Percentiles rank a stretch among this genome's conserved stretches.
Conservation (phyloP, 1,140 invertebrate species). For the Drosophila rhopaloa region DNA sequence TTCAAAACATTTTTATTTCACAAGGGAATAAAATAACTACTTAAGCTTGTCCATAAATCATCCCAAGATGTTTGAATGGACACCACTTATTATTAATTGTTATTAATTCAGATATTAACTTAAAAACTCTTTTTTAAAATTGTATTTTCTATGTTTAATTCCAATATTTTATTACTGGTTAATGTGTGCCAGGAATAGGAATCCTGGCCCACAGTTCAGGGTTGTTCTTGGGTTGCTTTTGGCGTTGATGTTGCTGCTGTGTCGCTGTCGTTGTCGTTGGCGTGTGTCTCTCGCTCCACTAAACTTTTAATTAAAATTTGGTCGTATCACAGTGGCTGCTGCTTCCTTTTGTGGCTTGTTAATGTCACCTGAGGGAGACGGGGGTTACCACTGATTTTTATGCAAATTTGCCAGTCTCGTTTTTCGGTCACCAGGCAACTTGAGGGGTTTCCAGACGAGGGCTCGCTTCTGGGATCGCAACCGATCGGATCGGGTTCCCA, state of each 20-base stretch:
- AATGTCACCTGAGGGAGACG: constrained; percentile 37
- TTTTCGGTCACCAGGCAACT: constrained; percentile 24
- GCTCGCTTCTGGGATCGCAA: constrained; percentile 12
- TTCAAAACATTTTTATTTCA: no score
- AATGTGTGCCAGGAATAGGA: background rate
- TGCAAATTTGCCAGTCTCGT: constrained; percentile 39
- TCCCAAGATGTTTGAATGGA: no score
- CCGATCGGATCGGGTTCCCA: constrained; percentile 40
- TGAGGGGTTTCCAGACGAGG: constrained; percentile 37
- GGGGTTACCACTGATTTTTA: constrained; percentile 30
- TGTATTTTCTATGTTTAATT: no score
- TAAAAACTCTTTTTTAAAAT: no score
- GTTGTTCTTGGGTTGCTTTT: constrained; percentile 15
- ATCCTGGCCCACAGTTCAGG: background rate
- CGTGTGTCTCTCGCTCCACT: constrained; percentile 70
- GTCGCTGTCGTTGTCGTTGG: constrained; percentile 46
- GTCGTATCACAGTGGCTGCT: constrained; percentile 60
- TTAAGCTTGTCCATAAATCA: no score
- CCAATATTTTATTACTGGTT: no score
- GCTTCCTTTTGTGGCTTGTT: constrained; percentile 71
- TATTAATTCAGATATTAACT: no score
- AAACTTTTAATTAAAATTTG: constrained; percentile 79
- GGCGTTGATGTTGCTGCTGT: constrained; percentile 30
- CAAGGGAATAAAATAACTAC: no score
- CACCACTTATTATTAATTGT: no score